These are phyloP conservation scores for Mythimna loreyi DNA, from an alignment of 2,888 invertebrate genomes.

Conservation along the genomic window DNA sequence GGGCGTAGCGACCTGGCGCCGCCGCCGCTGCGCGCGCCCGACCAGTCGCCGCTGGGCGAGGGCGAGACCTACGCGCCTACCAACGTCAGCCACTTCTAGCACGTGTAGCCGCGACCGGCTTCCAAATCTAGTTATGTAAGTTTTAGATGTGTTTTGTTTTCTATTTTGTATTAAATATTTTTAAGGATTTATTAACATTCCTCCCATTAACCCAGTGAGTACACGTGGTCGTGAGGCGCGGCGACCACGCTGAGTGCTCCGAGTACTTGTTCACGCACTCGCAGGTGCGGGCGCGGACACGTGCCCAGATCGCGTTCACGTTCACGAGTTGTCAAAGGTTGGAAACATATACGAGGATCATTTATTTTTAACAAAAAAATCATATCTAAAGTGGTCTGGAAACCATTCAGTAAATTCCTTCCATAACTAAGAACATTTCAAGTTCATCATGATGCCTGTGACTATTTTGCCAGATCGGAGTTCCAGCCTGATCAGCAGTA, in stretches of 20 bases:
- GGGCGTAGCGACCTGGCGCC: constrained; percentile 76
- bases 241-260: not conserved
- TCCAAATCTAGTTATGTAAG: constrained; percentile 12
- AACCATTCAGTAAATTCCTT: too few relatives aligned
- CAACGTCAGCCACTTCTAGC: constrained; percentile 71
- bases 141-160: constrained; percentile 7
- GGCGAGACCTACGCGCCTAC: constrained; percentile 64
- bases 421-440: too few relatives aligned
- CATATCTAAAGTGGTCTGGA: too few relatives aligned
- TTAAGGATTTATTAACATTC: constrained; percentile 27
- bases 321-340: too few relatives aligned
- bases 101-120: not conserved
- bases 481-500: too few relatives aligned
- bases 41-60: constrained; percentile 46
- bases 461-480: too few relatives aligned
- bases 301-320: too few relatives aligned
- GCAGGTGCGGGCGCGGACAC: too few relatives aligned
- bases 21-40: constrained; percentile 79
- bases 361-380: too few relatives aligned
- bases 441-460: too few relatives aligned
- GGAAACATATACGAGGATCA: too few relatives aligned
- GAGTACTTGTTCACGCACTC: too few relatives aligned
- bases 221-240: not conserved
- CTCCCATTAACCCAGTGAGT: constrained; percentile 1
- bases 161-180: constrained; percentile 14